Percentiles rank a stretch among this genome's conserved stretches.
These are phyloP conservation scores for Leptodirus hochenwartii DNA, from an alignment of 2,888 invertebrate genomes.

Conservation along the genomic window DNA sequence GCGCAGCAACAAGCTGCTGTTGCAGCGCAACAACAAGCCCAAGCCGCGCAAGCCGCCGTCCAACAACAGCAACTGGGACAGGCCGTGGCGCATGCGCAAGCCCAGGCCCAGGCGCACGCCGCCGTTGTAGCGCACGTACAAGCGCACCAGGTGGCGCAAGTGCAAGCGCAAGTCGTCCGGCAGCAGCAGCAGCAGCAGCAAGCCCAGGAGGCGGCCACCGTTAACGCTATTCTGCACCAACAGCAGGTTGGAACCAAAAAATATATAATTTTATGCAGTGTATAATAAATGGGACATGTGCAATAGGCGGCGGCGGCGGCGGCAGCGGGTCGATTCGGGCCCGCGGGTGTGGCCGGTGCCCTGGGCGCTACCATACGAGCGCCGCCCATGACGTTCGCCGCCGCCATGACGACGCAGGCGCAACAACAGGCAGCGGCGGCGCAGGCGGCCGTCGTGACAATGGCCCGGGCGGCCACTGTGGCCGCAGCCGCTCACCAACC, in stretches of 20 bases:
- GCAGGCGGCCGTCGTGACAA: conserved; percentile 32
- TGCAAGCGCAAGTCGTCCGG: no score
- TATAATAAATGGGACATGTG: no score
- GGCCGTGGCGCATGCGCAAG: not conserved
- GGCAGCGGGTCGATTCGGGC: no score
- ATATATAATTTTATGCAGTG: no score
- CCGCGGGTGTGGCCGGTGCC: no score
- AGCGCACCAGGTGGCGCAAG: no score
- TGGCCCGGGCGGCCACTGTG: conserved; percentile 30
- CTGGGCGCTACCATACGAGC: no score
- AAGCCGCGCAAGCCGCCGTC: not conserved
- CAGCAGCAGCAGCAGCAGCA: conserved; percentile 24
- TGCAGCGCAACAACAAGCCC: no score
- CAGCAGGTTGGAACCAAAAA: no score
- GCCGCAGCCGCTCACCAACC: conserved; percentile 19
- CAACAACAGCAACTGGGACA: not conserved
- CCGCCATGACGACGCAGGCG: conserved; percentile 23
- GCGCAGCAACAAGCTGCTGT: no score
- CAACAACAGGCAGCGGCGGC: conserved; percentile 30
- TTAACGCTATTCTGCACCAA: conserved; percentile 19
- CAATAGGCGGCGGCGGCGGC: no score
- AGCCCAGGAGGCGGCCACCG: conserved; percentile 31
- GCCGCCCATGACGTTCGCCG: conserved; percentile 27
- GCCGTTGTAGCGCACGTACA: no score
- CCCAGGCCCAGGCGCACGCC: conserved; percentile 9